phyloP scores from a whole-genome alignment of 2,888 invertebrate species.

The Chamaedrilus cognettii region DNA sequence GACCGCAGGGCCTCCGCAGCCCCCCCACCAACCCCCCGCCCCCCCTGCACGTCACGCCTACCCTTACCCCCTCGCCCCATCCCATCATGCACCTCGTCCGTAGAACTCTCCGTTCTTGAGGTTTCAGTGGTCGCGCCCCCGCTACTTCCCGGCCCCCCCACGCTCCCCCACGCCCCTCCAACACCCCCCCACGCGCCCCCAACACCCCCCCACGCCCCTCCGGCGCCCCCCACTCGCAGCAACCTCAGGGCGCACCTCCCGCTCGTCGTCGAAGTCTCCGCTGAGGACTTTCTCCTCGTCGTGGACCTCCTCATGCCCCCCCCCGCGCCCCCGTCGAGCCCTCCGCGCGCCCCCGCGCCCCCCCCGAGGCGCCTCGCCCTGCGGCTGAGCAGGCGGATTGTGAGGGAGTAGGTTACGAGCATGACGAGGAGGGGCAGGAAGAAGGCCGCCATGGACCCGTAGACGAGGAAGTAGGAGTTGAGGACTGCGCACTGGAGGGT shows the following conservation, averaged over 20 bases:
- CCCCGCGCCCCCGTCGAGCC: neutral
- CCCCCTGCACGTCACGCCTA: too few species aligned
- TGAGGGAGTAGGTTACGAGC: conserved; percentile 92
- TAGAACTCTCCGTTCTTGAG: too few species aligned
- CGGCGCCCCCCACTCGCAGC: too few species aligned
- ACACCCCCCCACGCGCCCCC: too few species aligned
- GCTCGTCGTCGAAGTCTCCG: neutral
- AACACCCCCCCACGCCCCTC: too few species aligned
- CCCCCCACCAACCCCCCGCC: too few species aligned
- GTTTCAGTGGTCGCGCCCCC: conserved; percentile 8
- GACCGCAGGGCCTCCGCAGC: too few species aligned
- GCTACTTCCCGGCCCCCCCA: neutral
- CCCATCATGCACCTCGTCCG: conserved; percentile 8
- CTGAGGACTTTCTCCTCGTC: conserved; percentile 2
- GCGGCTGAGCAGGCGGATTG: conserved; percentile 79
- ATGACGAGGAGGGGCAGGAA: conserved; percentile 94
- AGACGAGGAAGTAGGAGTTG: conserved; percentile 67
- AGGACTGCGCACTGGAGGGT: conserved; percentile 58
- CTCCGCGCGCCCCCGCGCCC: too few species aligned
- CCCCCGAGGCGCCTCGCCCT: conserved; percentile 16
- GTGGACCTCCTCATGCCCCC: conserved; percentile 19
- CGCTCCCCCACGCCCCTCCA: neutral
- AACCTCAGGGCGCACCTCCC: too few species aligned
- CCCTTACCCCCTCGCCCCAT: too few species aligned
- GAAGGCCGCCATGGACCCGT: conserved; percentile 93